A percentile compares a stretch with the other conserved stretches of the same genome.
Evolutionary conservation across 2,888 invertebrate species (phyloP).

Genomic region (Abrostola tripartita): DNA sequence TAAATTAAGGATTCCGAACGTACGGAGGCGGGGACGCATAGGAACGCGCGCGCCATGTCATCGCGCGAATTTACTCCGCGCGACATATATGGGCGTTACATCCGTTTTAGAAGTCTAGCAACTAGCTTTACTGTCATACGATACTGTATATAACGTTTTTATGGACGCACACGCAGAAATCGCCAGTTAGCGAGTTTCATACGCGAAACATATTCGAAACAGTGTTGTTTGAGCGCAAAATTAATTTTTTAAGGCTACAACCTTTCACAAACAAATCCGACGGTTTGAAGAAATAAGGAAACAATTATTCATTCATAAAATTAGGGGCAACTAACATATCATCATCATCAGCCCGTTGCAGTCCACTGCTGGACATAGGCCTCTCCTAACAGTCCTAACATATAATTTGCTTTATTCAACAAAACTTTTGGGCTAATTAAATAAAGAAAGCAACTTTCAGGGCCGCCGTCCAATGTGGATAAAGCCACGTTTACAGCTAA

Average conservation of each 20-base stretch:
- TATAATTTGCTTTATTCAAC: neutral
- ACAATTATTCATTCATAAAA: no score
- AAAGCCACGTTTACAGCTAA: constrained; percentile 59
- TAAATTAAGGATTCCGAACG: constrained; percentile 84
- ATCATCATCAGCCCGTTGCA: no score
- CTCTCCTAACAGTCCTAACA: no score
- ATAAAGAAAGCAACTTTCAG: constrained; percentile 46
- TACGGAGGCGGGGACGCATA: constrained; percentile 62
- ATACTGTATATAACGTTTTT: constrained; percentile 13
- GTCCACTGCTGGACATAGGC: no score
- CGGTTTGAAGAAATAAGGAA: no score
- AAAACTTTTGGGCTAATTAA: constrained; percentile 45
- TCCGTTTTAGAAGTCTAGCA: constrained; percentile 40
- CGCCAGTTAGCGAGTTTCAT: neutral
- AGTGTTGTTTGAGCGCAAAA: no score
- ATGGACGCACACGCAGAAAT: neutral
- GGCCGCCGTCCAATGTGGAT: constrained; percentile 54
- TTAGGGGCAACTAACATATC: no score
- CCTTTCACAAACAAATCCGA: no score
- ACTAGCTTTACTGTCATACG: constrained; percentile 19
- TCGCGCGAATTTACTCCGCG: constrained; percentile 44
- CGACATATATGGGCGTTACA: constrained; percentile 44
- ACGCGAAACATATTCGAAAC: neutral
- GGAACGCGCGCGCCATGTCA: constrained; percentile 57
- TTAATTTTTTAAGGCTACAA: no score